These are phyloP conservation scores for Onychorhynchus coronatus DNA, from an alignment of 2,113 vertebrate genomes.

Conservation along the genomic window DNA sequence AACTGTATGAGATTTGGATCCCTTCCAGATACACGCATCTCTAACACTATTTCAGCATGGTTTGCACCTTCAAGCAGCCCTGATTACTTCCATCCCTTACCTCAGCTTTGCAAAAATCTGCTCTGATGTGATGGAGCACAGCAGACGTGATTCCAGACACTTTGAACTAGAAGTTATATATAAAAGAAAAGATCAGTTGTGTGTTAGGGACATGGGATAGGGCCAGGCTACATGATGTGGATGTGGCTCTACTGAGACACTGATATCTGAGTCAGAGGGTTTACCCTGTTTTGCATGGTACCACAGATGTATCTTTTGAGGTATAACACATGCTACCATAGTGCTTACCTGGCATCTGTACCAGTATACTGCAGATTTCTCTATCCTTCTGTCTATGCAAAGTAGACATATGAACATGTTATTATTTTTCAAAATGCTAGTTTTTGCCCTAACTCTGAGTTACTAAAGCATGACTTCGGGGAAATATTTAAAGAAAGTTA, in stretches of 20 bases:
- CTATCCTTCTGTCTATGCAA: background rate
- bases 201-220: background rate
- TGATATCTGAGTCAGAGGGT: background rate
- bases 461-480: background rate
- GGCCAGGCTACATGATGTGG: background rate
- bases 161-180: background rate
- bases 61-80: background rate
- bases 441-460: background rate
- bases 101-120: background rate
- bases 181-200: background rate
- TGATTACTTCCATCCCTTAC: background rate
- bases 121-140: background rate
- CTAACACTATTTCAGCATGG: background rate
- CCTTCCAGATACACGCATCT: background rate
- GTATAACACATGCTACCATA: accelerated
- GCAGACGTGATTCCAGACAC: background rate
- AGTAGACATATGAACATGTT: background rate
- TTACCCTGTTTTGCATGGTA: background rate
- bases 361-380: background rate
- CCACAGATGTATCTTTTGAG: background rate
- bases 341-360: background rate
- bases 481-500: background rate
- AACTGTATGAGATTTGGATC: background rate
- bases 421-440: background rate
- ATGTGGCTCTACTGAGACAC: background rate